Conservation (phyloP, 2,888 invertebrate species). For the Lasioglossum pauxillum region DNA sequence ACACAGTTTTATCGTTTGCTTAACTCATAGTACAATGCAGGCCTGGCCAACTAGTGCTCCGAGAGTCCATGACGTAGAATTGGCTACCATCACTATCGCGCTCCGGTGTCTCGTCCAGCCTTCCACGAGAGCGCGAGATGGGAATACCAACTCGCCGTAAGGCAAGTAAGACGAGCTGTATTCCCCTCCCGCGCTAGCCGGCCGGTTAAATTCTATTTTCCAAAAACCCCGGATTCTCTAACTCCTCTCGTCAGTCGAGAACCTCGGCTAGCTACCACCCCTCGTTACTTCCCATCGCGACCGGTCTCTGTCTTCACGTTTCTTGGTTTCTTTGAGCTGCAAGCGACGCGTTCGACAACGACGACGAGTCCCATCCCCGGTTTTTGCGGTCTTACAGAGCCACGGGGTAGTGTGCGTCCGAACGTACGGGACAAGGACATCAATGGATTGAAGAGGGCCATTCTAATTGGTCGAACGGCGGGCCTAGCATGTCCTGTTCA, state of each 20-base stretch:
- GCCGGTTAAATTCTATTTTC: no score
- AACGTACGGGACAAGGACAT: conserved; percentile 84
- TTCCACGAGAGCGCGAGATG: no score
- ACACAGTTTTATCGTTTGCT: neutral
- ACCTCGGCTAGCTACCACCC: neutral
- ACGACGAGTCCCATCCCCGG: conserved; percentile 42
- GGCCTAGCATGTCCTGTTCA: conserved; percentile 87
- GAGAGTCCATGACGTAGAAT: no score
- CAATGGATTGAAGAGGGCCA: conserved; percentile 77
- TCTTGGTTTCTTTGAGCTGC: conserved; percentile 83
- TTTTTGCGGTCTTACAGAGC: conserved; percentile 80
- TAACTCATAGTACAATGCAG: no score
- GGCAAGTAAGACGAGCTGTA: no score
- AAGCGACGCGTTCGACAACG: conserved; percentile 45
- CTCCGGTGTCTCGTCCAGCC: no score
- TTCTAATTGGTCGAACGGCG: conserved; percentile 72
- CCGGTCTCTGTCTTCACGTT: conserved; percentile 57
- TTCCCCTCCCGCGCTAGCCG: no score
- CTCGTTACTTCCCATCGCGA: neutral
- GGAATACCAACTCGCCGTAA: no score
- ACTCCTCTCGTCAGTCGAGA: neutral
- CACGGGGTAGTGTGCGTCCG: conserved; percentile 83
- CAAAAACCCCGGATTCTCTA: neutral
- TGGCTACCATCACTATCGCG: no score
- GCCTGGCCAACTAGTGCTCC: no score